Percentiles rank a stretch among this genome's conserved stretches.
phyloP scores from a whole-genome alignment of 2,888 invertebrate genomes.

The Teleogryllus oceanicus region DNA sequence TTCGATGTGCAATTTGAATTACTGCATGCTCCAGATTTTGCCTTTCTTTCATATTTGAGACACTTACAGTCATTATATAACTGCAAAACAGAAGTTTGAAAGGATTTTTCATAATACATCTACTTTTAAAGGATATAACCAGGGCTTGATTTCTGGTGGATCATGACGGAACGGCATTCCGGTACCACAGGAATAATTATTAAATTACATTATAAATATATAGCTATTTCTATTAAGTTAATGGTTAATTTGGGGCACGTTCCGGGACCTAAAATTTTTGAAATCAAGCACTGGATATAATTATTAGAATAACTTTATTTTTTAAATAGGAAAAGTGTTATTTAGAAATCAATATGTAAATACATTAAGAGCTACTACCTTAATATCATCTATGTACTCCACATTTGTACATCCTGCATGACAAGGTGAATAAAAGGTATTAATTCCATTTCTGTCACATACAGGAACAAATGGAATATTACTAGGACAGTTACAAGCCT shows the following conservation, averaged over 20 bases:
- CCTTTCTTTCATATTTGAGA: constrained; percentile 41
- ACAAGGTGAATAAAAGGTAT: constrained; percentile 68
- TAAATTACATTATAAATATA: no score
- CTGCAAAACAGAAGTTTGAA: constrained; percentile 40
- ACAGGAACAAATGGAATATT: constrained; percentile 59
- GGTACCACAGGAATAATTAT: no score
- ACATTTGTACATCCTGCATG: constrained; percentile 63
- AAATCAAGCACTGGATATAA: no score
- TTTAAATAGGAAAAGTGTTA: background rate
- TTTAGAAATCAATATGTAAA: background rate
- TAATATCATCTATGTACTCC: constrained; percentile 48
- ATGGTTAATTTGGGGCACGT: no score
- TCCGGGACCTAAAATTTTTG: no score
- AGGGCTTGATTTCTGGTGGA: no score
- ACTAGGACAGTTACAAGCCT: constrained; percentile 53
- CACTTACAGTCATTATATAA: constrained; percentile 56
- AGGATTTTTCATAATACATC: no score
- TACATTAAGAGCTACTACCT: constrained; percentile 39
- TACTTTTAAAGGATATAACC: no score
- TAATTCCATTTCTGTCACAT: constrained; percentile 54
- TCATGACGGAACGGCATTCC: no score
- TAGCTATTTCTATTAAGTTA: no score
- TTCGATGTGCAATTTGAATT: constrained; percentile 50
- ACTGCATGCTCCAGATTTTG: constrained; percentile 56
- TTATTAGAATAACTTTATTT: no score